Evolutionary conservation across 2,888 invertebrate species (phyloP).

Genomic region (Athalia cordata): DNA sequence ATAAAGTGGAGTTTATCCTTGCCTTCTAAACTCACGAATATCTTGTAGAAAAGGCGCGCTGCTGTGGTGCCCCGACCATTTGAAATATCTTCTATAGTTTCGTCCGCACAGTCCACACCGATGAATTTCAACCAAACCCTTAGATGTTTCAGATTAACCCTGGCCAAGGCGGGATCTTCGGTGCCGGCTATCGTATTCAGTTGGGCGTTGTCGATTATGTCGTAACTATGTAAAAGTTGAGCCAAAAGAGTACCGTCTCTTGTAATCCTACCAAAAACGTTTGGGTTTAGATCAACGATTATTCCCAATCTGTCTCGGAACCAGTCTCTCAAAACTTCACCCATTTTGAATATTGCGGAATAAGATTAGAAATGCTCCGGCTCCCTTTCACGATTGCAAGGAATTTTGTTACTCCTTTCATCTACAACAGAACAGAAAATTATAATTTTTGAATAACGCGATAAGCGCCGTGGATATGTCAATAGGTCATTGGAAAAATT

Average conservation of each 20-base stretch:
- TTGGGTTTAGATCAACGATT: conserved; percentile 76
- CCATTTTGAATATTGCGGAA: conserved; percentile 71
- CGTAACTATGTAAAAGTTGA: conserved; percentile 77
- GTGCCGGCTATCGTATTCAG: conserved; percentile 74
- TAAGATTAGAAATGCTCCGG: too few species aligned
- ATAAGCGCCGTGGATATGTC: too few species aligned
- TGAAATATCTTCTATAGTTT: conserved; percentile 75
- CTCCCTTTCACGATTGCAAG: too few species aligned
- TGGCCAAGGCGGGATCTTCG: conserved; percentile 71
- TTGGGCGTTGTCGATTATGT: conserved; percentile 77
- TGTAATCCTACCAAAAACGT: conserved; percentile 76
- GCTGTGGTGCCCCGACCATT: conserved; percentile 75
- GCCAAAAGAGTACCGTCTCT: conserved; percentile 78
- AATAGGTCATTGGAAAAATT: too few species aligned
- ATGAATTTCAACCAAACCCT: conserved; percentile 76
- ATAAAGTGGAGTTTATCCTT: conserved; percentile 77
- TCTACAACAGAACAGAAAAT: too few species aligned
- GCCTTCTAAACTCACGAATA: conserved; percentile 78
- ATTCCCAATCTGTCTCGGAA: conserved; percentile 76
- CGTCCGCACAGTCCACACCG: conserved; percentile 73
- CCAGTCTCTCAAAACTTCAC: conserved; percentile 79
- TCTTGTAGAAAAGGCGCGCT: conserved; percentile 78
- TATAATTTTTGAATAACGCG: too few species aligned
- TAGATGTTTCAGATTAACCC: conserved; percentile 76
- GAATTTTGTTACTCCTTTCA: too few species aligned